These are phyloP conservation scores for Drosophila dunni DNA, from an alignment of 1,140 invertebrate genomes.

Conservation along the genomic window DNA sequence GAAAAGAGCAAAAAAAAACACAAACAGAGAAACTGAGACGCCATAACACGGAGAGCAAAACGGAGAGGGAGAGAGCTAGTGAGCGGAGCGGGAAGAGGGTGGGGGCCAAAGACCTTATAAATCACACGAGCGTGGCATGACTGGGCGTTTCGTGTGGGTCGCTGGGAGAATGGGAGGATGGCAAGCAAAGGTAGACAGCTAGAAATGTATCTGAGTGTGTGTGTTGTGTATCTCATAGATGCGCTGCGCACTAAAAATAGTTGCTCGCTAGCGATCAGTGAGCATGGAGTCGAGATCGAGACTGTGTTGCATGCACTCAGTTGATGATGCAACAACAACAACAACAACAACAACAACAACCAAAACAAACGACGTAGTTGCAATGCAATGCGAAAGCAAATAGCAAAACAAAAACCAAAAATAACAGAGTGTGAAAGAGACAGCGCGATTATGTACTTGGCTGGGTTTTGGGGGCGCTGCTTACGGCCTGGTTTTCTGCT, in stretches of 20 bases:
- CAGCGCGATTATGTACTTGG: neutral
- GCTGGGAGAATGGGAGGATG: neutral
- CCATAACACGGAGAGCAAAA: slow-evolving; percentile 12
- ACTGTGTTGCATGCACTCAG: slow-evolving; percentile 57
- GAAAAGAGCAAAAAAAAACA: slow-evolving; percentile 37
- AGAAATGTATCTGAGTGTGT: slow-evolving; percentile 11
- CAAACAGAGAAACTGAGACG: slow-evolving; percentile 36
- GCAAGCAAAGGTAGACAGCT: slow-evolving; percentile 15
- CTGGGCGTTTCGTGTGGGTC: slow-evolving; percentile 65
- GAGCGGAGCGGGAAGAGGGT: slow-evolving; percentile 16
- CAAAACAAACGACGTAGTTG: slow-evolving; percentile 63
- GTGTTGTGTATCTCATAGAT: slow-evolving; percentile 41
- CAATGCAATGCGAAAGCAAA: slow-evolving; percentile 58
- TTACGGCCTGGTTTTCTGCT: slow-evolving; percentile 48
- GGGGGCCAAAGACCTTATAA: slow-evolving; percentile 80
- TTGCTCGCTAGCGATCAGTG: slow-evolving; percentile 46
- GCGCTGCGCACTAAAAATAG: slow-evolving; percentile 68
- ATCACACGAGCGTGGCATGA: slow-evolving; percentile 81
- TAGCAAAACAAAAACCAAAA: slow-evolving; percentile 66
- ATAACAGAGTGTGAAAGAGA: slow-evolving; percentile 13
- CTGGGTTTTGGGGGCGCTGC: slow-evolving; percentile 10
- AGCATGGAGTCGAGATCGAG: slow-evolving; percentile 16
- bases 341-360: slow-evolving; percentile 3
- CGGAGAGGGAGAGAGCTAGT: slow-evolving; percentile 9
- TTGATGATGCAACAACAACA: slow-evolving; percentile 74